Base-by-base conservation (phyloP, 2,797 vertebrate species). In the Lerista edwardsae region DNA sequence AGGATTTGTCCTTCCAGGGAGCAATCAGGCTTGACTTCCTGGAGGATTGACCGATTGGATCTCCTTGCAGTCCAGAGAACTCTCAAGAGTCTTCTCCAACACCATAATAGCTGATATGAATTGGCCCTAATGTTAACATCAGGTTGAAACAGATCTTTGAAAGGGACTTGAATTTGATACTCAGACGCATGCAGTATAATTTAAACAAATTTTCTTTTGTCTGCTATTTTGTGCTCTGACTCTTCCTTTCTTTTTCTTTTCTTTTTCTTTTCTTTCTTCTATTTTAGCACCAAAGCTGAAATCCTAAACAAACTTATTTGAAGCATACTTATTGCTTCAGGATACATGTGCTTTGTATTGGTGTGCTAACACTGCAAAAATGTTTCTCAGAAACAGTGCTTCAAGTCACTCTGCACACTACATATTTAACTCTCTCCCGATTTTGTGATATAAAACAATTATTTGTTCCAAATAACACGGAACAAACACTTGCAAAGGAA, bases 401-500 rank as follows among this genome's bases (percentile, higher is more conserved):
- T 91, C 41, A 73, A 90, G 91, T 89, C 86, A 92, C 65, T 75
- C 71, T 87, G 75, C 76, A 88, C 41, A 85, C 27, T 47, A 41
- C 21, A 36, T 59, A 36, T 59, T 85, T 88, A 80, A 62, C 59
- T 67, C 23, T 89, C 83, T 6, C 36, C 55, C 31, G 6, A 74
- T 85, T 91, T 78, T 86, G 51, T 75, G 69, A 90, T 91, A 84
- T 11, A 64, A 83, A 81, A 90, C 90, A 94, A 91, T 89, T 89
- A 88, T 86, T 90, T 91, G 85, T 90, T 92, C 92, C 89, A 90
- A 79, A 59, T 85, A 67, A 68, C 83, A 87, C 87, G 79, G n/a
- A 51, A 34, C 62, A 92, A 91, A 91, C 78, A 92, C 82, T 89
- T 90, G 92, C 90, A 92, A 93, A 92, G 91, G 84, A 88, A 89